Percentiles rank a stretch among this genome's conserved stretches.
phyloP scores from a whole-genome alignment of 2,888 invertebrate genomes.

The Arctia plantaginis region DNA sequence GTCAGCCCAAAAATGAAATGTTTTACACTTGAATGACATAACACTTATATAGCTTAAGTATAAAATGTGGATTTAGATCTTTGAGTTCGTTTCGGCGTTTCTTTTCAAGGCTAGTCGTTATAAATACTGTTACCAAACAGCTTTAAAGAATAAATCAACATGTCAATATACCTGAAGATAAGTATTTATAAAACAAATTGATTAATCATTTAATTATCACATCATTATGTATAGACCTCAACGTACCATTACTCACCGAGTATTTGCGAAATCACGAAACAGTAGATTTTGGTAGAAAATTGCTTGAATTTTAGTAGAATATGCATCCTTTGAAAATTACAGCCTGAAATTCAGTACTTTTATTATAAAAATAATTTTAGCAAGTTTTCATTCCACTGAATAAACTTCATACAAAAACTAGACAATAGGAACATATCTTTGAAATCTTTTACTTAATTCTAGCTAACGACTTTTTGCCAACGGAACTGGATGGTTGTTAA shows the following conservation, averaged over 20 bases:
- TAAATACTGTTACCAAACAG: too few relatives aligned
- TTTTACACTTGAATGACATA: too few relatives aligned
- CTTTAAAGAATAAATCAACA: too few relatives aligned
- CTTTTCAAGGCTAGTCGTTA: too few relatives aligned
- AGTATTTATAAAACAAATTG: too few relatives aligned
- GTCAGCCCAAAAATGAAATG: too few relatives aligned
- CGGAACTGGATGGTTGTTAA: not conserved
- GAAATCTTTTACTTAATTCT: not conserved
- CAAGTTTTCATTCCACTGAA: not conserved
- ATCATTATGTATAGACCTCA: not conserved
- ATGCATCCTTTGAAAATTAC: not conserved
- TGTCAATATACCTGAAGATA: too few relatives aligned
- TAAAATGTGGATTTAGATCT: too few relatives aligned
- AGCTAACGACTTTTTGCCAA: not conserved
- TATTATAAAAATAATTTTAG: not conserved
- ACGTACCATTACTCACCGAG: not conserved
- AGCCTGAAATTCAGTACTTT: not conserved
- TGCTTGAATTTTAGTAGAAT: not conserved
- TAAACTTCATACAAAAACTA: not conserved
- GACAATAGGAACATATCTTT: not conserved
- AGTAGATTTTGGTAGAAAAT: not conserved
- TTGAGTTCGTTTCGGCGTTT: too few relatives aligned
- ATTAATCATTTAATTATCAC: too few relatives aligned
- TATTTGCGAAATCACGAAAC: not conserved
- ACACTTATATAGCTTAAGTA: too few relatives aligned